Evolutionary conservation across 1,140 invertebrate species (phyloP).

Genomic region (Pomacea maculata): DNA sequence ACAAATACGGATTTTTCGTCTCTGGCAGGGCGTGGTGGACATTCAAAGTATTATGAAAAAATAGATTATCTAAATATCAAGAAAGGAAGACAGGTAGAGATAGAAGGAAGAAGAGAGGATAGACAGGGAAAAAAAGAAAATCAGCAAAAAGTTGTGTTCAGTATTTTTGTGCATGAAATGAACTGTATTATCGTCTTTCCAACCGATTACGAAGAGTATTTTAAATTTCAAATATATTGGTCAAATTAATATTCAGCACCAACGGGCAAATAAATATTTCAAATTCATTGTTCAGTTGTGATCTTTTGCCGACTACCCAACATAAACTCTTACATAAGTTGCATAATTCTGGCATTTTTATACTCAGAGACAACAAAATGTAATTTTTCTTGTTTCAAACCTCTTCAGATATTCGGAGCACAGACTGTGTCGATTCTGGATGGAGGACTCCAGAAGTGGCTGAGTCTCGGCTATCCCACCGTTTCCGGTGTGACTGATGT

Average conservation of each 20-base stretch:
- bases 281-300: background rate
- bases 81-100: too few relatives aligned
- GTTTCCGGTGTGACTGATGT: background rate
- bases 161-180: background rate
- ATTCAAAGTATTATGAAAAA: slow-evolving; percentile 31
- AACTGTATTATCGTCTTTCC: background rate
- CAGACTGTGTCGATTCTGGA: slow-evolving; percentile 42
- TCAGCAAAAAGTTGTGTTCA: background rate
- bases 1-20: slow-evolving; percentile 38
- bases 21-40: slow-evolving; percentile 45
- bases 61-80: too few relatives aligned
- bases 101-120: too few relatives aligned
- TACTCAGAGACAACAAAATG: background rate
- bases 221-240: too few relatives aligned
- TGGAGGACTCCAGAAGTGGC: slow-evolving; percentile 46
- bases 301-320: background rate
- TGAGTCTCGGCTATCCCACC: slow-evolving; percentile 13
- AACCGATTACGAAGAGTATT: too few relatives aligned
- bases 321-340: background rate
- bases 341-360: background rate
- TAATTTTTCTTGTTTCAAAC: background rate
- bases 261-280: background rate
- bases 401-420: slow-evolving; percentile 40
- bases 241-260: too few relatives aligned
- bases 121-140: too few relatives aligned